Base-by-base conservation (phyloP, 1,140 invertebrate genomes). In the Physella acuta region DNA sequence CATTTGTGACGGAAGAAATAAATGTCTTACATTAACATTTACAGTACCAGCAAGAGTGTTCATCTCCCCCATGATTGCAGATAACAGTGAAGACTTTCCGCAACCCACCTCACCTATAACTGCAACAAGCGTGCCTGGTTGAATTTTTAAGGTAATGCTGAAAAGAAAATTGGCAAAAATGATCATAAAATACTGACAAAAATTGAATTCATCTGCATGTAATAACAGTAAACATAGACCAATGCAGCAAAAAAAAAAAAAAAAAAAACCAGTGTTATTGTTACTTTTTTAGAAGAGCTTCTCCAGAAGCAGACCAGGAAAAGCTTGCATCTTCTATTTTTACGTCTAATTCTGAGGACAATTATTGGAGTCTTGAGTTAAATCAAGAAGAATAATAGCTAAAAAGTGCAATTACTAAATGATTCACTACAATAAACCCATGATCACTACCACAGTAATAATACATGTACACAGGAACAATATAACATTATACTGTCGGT, bases 51-150 rank as follows among this genome's bases (percentile, higher is more conserved):
- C n/a, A n/a, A n/a, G n/a, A n/a, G 79, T 83, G 11, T 80, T 71
- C 82, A 85, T 82, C 69, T 85, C 83, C 31, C 89, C 88, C 0
- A 89, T 75, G 24, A 89, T 74, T 4, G 88, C 86, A 4, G 86
- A 84, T 0, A 89, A 72, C 4, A 89, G 76, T 2, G 88, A 88
- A 24, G 87, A 87, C 77, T 89, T 89, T 36, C 87, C 87, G 4
- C 81, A 66, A 2, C 87, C 87, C 49, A 88, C 87, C 53, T 82
- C 77, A 17, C 85, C 87, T 20, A 89, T 84, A 26, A 87, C 79
- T 4, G 86, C 87, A 16, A 86, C 79, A 1, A 87, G 68, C 31
- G 75, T 71, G 11, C 77, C 76, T 17, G 76, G 60, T 3, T 65
- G 51, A 14, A 83, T 70, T 16, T 75, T 55, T 28, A 83, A 17